Percentiles rank a stretch among this genome's conserved stretches.
These are phyloP conservation scores for Oxycera nigricornis DNA, from an alignment of 2,888 invertebrate species.

Conservation along the genomic window DNA sequence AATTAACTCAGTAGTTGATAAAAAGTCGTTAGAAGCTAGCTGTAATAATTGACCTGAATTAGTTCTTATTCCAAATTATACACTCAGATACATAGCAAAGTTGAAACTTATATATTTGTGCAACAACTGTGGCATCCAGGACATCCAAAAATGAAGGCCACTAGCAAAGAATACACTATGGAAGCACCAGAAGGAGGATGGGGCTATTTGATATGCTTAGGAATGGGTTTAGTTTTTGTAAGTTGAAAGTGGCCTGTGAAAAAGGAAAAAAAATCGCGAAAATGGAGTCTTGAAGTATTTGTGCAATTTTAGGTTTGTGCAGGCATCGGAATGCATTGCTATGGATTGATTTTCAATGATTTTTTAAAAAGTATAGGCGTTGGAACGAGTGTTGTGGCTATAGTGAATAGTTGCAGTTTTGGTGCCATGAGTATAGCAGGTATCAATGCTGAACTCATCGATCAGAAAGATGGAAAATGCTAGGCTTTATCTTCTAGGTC, in stretches of 20 bases:
- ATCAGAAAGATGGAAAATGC: neutral
- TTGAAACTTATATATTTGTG: no score
- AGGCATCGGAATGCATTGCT: conserved; percentile 71
- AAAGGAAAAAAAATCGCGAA: neutral
- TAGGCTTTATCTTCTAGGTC: conserved; percentile 63
- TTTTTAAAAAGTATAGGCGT: conserved; percentile 72
- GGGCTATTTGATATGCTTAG: conserved; percentile 78
- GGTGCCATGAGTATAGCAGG: conserved; percentile 63
- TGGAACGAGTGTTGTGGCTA: conserved; percentile 73
- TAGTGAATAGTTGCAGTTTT: conserved; percentile 73
- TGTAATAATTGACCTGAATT: no score
- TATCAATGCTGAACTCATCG: conserved; percentile 43
- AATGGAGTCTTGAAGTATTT: neutral
- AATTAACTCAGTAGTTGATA: no score
- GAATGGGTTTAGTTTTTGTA: conserved; percentile 77
- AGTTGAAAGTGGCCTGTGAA: conserved; percentile 60
- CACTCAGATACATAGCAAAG: no score
- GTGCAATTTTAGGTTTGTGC: conserved; percentile 53
- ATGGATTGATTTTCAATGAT: conserved; percentile 74
- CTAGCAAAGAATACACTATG: no score
- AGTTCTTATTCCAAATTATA: no score
- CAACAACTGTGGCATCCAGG: no score
- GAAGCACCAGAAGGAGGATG: conserved; percentile 78
- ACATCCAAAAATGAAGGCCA: no score
- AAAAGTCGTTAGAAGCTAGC: no score